Evolutionary conservation across 2,113 vertebrate species (phyloP).

Genomic region (Brachypteracias leptosomus): DNA sequence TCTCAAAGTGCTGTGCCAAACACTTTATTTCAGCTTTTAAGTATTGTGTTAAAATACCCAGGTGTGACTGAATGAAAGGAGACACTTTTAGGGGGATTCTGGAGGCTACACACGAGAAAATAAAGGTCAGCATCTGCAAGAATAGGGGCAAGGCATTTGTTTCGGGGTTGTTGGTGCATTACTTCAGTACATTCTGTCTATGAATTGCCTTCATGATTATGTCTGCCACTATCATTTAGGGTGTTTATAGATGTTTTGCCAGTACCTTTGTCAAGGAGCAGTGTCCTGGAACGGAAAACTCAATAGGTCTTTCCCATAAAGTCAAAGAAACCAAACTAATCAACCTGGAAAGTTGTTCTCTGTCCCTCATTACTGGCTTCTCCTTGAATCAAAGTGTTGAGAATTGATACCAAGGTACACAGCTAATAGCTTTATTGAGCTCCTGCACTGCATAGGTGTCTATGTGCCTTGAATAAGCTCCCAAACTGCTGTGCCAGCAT

Average conservation of each 20-base stretch:
- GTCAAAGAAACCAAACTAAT: slow-evolving; percentile 5
- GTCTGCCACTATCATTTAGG: background rate
- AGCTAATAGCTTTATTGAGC: background rate
- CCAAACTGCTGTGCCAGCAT: background rate
- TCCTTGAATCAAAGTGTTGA: background rate
- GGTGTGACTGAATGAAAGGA: background rate
- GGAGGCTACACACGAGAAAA: background rate
- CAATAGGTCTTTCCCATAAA: background rate
- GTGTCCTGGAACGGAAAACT: slow-evolving; percentile 3
- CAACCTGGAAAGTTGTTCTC: background rate
- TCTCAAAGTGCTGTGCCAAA: background rate
- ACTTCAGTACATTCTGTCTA: background rate
- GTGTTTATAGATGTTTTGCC: background rate
- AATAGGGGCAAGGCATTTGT: background rate
- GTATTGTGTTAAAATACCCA: background rate
- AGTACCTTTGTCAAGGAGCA: background rate
- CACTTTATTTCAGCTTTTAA: background rate
- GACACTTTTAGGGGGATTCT: background rate
- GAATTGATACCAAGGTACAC: background rate
- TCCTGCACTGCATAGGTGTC: background rate
- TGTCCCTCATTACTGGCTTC: background rate
- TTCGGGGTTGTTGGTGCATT: background rate
- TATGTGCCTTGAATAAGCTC: background rate
- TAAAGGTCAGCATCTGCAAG: background rate
- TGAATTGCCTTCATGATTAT: background rate